These are phyloP conservation scores for Melierax canorus DNA, from an alignment of 2,113 vertebrate species.

Conservation along the genomic window DNA sequence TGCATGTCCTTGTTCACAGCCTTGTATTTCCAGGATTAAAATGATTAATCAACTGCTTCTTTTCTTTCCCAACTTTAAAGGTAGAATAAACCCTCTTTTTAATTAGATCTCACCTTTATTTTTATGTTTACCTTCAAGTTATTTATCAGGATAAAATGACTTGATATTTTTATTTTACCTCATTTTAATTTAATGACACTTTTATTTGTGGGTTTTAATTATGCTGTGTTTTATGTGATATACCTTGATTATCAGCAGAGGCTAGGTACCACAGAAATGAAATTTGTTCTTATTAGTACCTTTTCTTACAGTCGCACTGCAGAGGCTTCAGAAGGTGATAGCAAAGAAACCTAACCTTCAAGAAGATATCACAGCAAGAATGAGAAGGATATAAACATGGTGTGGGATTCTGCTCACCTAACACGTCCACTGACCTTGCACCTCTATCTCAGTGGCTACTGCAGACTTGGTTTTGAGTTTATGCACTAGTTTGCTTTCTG, in stretches of 20 bases:
- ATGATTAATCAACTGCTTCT: not conserved
- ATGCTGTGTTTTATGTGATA: not conserved
- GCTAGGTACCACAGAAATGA: not conserved
- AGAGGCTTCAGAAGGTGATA: not conserved
- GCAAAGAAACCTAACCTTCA: not conserved
- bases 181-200: not conserved
- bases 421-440: not conserved
- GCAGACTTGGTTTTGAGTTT: not conserved
- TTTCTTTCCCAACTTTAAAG: not conserved
- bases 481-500: not conserved
- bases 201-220: constrained; percentile 8
- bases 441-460: not conserved
- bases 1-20: not conserved
- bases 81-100: not conserved
- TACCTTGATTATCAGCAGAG: not conserved
- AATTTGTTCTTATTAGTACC: not conserved
- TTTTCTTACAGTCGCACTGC: not conserved
- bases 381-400: not conserved
- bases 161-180: not conserved
- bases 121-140: not conserved
- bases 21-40: not conserved
- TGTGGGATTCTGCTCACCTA: not conserved
- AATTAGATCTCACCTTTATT: not conserved
- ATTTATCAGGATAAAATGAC: not conserved
- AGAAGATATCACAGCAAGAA: not conserved